phyloP scores from a whole-genome alignment of 2,113 vertebrate species.

The Nestor notabilis region DNA sequence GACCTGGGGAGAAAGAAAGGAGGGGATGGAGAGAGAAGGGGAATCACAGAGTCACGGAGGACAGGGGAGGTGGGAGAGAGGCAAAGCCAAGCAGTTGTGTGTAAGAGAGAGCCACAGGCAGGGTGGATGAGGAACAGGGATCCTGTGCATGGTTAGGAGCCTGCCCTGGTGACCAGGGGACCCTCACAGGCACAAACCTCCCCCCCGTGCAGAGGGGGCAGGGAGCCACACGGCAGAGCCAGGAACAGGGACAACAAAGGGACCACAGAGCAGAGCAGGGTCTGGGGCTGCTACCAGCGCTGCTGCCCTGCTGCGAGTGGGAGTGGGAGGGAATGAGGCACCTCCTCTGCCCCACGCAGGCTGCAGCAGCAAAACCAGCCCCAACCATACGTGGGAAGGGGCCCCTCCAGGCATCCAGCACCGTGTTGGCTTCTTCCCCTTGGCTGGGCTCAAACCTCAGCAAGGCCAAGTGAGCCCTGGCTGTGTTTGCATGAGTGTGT shows the following conservation, averaged over 20 bases:
- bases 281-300: accelerated
- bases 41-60: neutral
- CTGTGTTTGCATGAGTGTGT: accelerated
- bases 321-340: neutral
- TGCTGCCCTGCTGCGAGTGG: neutral
- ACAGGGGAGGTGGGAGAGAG: neutral
- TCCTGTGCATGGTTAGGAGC: neutral
- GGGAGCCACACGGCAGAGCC: neutral
- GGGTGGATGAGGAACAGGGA: neutral
- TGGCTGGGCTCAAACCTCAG: neutral
- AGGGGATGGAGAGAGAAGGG: slow-evolving; percentile 46
- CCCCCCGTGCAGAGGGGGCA: neutral
- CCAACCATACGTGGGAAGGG: accelerated
- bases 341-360: accelerated
- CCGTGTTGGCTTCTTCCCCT: neutral
- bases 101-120: neutral
- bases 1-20: slow-evolving; percentile 80
- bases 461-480: neutral
- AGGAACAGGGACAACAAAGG: neutral
- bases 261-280: neutral
- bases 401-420: neutral
- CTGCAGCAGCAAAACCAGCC: neutral
- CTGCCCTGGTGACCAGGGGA: neutral
- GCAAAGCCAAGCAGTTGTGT: neutral
- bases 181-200: neutral